phyloP scores from a whole-genome alignment of 2,797 vertebrate genomes.

The Premnoplex brunnescens region DNA sequence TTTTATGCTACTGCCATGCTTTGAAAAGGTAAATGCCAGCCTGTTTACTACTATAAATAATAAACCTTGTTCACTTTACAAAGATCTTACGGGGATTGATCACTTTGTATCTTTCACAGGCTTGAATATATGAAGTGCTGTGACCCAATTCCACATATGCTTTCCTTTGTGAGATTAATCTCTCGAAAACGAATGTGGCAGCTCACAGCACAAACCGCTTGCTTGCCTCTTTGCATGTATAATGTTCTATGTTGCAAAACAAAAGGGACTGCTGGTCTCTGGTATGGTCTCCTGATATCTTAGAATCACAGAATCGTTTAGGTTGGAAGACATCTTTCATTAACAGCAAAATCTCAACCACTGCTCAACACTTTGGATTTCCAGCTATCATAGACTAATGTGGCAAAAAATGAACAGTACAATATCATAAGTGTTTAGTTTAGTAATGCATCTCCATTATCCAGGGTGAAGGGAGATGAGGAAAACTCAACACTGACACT shows the following conservation, averaged over 20 bases:
- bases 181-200: constrained; percentile 18
- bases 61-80: constrained; percentile 14
- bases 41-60: constrained; percentile 25
- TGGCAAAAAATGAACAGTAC: not conserved
- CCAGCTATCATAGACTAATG: not conserved
- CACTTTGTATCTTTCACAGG: not conserved
- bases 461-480: not conserved
- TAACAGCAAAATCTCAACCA: not conserved
- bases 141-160: constrained; percentile 24
- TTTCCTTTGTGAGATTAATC: constrained; percentile 1
- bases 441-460: not conserved
- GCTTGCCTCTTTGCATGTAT: not conserved
- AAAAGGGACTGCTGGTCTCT: not conserved
- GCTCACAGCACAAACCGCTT: not conserved
- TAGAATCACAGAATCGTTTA: not conserved
- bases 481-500: not conserved
- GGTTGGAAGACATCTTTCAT: not conserved
- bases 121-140: not conserved
- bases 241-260: not conserved
- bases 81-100: not conserved
- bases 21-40: not conserved
- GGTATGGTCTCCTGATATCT: not conserved
- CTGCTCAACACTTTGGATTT: not conserved
- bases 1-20: not conserved
- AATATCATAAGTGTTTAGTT: not conserved